phyloP scores from a whole-genome alignment of 2,113 vertebrate species.

The Vidua chalybeata region DNA sequence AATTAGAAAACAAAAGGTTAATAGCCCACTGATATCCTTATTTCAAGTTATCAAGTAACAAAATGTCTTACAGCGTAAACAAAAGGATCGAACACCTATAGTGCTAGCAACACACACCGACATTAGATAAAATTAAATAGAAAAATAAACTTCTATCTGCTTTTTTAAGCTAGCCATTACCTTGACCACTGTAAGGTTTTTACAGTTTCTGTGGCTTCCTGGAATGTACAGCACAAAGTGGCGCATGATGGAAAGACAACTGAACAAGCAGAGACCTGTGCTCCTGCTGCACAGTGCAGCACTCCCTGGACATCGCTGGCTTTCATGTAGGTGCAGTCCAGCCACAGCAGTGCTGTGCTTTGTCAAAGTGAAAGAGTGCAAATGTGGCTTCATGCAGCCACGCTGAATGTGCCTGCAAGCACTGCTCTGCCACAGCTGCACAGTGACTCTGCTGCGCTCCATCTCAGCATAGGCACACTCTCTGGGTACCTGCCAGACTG shows the following conservation, averaged over 20 bases:
- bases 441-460: background rate
- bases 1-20: background rate
- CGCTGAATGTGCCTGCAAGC: background rate
- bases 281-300: background rate
- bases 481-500: background rate
- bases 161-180: background rate
- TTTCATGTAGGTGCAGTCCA: background rate
- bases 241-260: fast-evolving
- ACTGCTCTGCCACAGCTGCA: background rate
- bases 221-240: background rate
- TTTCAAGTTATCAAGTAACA: background rate
- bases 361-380: background rate
- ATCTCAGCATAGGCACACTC: fast-evolving
- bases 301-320: background rate
- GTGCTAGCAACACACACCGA: background rate
- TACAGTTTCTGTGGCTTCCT: background rate
- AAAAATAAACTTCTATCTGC: background rate
- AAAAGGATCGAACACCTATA: background rate
- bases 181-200: background rate
- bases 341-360: background rate
- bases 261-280: background rate
- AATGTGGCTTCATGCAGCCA: background rate
- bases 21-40: background rate
- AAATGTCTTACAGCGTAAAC: background rate
- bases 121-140: background rate